Evolutionary conservation across 1,140 invertebrate genomes (phyloP).

Genomic region (Vanessa tameamea): DNA sequence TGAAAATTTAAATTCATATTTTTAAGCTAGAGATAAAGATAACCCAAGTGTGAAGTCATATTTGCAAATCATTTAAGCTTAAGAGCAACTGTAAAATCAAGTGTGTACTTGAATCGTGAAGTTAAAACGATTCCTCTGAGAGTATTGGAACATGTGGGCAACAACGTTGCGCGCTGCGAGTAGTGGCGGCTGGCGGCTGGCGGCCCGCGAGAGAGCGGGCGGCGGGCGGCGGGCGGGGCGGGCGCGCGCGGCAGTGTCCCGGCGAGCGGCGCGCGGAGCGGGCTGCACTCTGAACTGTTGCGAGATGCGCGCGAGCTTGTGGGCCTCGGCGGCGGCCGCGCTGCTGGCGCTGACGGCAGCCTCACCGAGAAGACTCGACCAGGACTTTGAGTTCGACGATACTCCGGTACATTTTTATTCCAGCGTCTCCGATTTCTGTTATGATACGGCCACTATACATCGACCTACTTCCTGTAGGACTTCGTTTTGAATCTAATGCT

Average conservation of each 20-base stretch:
- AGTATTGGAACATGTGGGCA: constrained; percentile 8
- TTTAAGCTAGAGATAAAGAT: too few species aligned
- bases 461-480: constrained; percentile 28
- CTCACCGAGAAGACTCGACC: constrained; percentile 53
- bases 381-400: constrained; percentile 76
- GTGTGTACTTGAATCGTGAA: background rate
- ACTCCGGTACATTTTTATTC: constrained; percentile 47
- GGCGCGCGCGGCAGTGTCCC: constrained; percentile 36
- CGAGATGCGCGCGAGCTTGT: constrained; percentile 28
- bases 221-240: constrained; percentile 15
- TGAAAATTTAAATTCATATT: background rate
- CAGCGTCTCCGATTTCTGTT: background rate
- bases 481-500: constrained; percentile 14
- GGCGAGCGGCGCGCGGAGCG: constrained; percentile 19
- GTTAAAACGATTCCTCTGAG: constrained; percentile 6
- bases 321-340: constrained; percentile 34
- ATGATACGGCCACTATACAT: constrained; percentile 6
- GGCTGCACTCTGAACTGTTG: constrained; percentile 4
- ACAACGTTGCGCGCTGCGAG: background rate
- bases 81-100: background rate
- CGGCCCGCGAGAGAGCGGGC: constrained; percentile 24
- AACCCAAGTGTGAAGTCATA: too few species aligned
- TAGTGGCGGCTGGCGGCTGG: constrained; percentile 29
- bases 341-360: constrained; percentile 37
- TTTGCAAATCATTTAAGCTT: too few species aligned